These are phyloP conservation scores for Argopecten irradians DNA, from an alignment of 1,140 invertebrate species.

Conservation along the genomic window DNA sequence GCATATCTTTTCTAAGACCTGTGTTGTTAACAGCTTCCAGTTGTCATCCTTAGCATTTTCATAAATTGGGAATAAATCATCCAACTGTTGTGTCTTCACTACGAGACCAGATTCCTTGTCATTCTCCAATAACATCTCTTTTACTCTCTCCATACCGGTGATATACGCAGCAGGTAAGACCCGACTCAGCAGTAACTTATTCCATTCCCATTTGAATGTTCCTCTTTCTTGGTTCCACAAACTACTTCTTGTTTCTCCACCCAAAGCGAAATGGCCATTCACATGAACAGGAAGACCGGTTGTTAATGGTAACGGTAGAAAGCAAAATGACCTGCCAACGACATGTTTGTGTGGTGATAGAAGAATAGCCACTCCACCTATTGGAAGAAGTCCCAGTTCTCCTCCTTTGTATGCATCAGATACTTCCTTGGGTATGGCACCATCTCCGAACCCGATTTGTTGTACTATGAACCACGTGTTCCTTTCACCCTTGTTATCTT, in stretches of 20 bases:
- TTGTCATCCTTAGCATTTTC: constrained; percentile 24
- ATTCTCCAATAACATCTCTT: constrained; percentile 8
- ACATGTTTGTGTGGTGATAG: constrained; percentile 31
- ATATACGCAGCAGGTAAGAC: constrained; percentile 65
- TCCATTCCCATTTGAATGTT: constrained; percentile 64
- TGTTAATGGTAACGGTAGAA: constrained; percentile 68
- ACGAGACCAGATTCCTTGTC: not conserved
- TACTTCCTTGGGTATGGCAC: constrained; percentile 40
- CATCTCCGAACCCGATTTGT: constrained; percentile 58
- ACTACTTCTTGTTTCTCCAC: constrained; percentile 68
- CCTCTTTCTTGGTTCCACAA: constrained; percentile 61
- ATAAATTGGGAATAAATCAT: constrained; percentile 48
- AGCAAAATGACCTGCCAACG: constrained; percentile 64
- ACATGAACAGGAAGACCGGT: constrained; percentile 70
- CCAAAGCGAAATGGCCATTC: constrained; percentile 74
- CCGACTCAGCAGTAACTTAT: constrained; percentile 57
- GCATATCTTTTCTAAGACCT: not conserved
- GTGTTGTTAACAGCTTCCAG: constrained; percentile 40
- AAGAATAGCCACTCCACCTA: constrained; percentile 64
- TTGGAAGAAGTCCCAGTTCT: constrained; percentile 61
- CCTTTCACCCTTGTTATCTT: constrained; percentile 28
- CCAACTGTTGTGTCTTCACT: constrained; percentile 29
- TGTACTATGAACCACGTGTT: constrained; percentile 60
- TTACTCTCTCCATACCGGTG: constrained; percentile 43
- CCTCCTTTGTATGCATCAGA: constrained; percentile 44